Percentiles rank a stretch among this genome's conserved stretches.
phyloP scores from a whole-genome alignment of 2,113 vertebrate species.

The Psammodynastes pulverulentus region DNA sequence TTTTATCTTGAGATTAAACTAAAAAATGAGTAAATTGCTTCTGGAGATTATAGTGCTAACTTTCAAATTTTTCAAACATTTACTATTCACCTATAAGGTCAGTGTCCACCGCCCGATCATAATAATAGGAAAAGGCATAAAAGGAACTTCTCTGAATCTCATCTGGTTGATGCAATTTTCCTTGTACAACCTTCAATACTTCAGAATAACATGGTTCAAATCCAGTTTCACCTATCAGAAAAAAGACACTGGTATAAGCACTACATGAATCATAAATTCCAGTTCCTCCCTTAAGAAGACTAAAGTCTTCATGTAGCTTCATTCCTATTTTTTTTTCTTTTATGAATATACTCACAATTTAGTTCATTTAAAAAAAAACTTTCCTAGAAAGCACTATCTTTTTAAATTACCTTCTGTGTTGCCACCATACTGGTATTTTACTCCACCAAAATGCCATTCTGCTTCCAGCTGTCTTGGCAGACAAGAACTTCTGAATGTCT shows the following conservation, averaged over 20 bases:
- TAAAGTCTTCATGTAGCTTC: not conserved
- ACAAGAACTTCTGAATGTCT: constrained; percentile 84
- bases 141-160: constrained; percentile 79
- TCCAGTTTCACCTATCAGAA: constrained; percentile 75
- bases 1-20: not conserved
- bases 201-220: constrained; percentile 88
- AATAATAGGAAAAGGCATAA: constrained; percentile 97
- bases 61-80: not conserved
- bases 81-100: constrained; percentile 83
- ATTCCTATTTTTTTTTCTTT: not conserved
- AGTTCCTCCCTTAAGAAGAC: not conserved
- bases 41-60: not conserved
- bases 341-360: not conserved
- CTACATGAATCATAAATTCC: not conserved
- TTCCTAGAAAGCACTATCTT: not conserved
- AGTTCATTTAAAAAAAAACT: not conserved
- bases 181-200: constrained; percentile 82
- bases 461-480: constrained; percentile 87
- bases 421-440: constrained; percentile 89
- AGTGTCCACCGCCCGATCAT: constrained; percentile 88
- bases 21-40: not conserved
- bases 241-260: constrained; percentile 22
- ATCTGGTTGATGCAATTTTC: constrained; percentile 83
- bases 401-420: constrained; percentile 83
- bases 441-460: constrained; percentile 87